Conservation (phyloP, 2,888 invertebrate species). For the Chelonus formosanus region DNA sequence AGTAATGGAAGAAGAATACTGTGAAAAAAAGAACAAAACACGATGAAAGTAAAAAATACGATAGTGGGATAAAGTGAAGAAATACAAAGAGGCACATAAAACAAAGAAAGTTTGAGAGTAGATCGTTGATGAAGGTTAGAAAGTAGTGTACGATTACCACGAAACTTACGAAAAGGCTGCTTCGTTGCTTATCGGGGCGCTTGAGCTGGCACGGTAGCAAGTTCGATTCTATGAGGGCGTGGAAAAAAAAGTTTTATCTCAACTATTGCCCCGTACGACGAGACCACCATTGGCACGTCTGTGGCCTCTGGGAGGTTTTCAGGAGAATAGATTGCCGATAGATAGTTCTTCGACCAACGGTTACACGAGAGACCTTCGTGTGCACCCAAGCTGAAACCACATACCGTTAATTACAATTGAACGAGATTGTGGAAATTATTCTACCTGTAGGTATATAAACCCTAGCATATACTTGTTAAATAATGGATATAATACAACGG, state of each 20-base stretch:
- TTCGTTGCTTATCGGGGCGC: conserved; percentile 22
- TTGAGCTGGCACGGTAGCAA: conserved; percentile 8
- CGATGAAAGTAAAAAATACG: conserved; percentile 6
- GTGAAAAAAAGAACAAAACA: neutral
- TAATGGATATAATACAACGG: no score
- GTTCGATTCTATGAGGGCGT: conserved; percentile 8
- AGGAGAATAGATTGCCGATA: conserved; percentile 26
- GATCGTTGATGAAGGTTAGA: conserved; percentile 14
- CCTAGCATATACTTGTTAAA: no score
- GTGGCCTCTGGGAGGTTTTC: conserved; percentile 31
- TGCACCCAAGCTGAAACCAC: conserved; percentile 10
- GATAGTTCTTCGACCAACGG: neutral
- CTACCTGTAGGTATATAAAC: no score
- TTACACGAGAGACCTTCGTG: neutral
- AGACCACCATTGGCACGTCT: conserved; percentile 32
- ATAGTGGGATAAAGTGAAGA: neutral
- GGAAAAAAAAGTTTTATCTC: conserved; percentile 32
- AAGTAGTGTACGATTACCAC: conserved; percentile 16
- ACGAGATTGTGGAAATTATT: conserved; percentile 10
- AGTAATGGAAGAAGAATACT: neutral
- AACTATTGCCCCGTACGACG: conserved; percentile 25
- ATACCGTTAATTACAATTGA: conserved; percentile 13
- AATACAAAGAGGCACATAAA: neutral
- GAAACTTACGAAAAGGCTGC: conserved; percentile 30
- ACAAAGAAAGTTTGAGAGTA: conserved; percentile 7